These are phyloP conservation scores for Distichodus sexfasciatus DNA, from an alignment of 2,797 vertebrate species.

Conservation along the genomic window DNA sequence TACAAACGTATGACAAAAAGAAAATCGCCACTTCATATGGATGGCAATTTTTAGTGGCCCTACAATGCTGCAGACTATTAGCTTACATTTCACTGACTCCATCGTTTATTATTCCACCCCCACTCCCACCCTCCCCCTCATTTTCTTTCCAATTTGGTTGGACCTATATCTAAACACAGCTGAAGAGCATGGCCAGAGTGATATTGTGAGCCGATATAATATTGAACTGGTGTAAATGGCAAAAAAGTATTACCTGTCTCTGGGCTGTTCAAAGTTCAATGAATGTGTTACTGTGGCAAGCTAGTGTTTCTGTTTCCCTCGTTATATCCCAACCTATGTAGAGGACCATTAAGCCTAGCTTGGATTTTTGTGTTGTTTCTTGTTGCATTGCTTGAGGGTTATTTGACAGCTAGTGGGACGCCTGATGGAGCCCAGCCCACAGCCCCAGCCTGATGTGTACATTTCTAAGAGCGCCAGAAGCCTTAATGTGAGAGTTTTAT, in stretches of 20 bases:
- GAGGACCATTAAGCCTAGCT: constrained; percentile 43
- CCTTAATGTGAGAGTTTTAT: constrained; percentile 83
- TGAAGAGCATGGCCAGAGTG: constrained; percentile 74
- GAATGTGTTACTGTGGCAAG: constrained; percentile 63
- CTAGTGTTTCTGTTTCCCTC: constrained; percentile 63
- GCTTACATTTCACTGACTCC: constrained; percentile 89
- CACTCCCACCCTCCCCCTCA: constrained; percentile 67
- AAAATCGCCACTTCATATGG: constrained; percentile 93
- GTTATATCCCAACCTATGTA: constrained; percentile 41
- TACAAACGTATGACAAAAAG: constrained; percentile 82
- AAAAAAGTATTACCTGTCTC: constrained; percentile 54
- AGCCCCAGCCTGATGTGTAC: constrained; percentile 82
- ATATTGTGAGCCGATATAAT: constrained; percentile 50
- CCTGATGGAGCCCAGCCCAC: constrained; percentile 73
- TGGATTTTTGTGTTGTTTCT: constrained; percentile 70
- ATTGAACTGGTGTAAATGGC: constrained; percentile 54
- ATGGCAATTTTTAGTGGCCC: constrained; percentile 98
- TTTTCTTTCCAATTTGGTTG: constrained; percentile 62
- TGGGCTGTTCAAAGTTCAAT: constrained; percentile 51
- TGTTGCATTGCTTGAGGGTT: constrained; percentile 72
- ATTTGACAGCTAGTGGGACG: constrained; percentile 78
- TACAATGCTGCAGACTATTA: constrained; percentile 99
- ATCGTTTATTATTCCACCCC: constrained; percentile 71
- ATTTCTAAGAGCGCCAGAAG: constrained; percentile 89
- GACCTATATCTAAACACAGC: constrained; percentile 70